phyloP scores from a whole-genome alignment of 2,113 vertebrate species.

The Rousettus leschenaultii region DNA sequence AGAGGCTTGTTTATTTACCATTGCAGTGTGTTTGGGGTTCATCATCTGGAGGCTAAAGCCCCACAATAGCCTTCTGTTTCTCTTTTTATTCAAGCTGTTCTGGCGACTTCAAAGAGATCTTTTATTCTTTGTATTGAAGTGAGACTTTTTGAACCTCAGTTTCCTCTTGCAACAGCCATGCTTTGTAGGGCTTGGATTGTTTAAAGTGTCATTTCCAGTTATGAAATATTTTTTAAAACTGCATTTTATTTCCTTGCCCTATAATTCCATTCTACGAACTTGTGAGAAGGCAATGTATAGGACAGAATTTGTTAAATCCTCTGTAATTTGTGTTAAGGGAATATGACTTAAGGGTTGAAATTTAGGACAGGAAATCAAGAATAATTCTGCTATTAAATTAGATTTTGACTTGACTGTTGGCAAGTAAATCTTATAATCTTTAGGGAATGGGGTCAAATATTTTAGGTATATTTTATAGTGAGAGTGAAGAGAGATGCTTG shows the following conservation, averaged over 20 bases:
- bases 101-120: slow-evolving; percentile 53
- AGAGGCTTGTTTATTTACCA: slow-evolving; percentile 58
- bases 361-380: neutral
- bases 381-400: neutral
- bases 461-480: slow-evolving; percentile 18
- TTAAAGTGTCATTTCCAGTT: slow-evolving; percentile 39
- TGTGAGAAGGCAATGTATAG: neutral
- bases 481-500: neutral
- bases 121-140: slow-evolving; percentile 66
- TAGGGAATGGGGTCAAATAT: neutral
- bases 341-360: neutral
- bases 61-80: slow-evolving; percentile 54
- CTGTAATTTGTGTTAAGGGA: neutral
- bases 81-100: slow-evolving; percentile 45
- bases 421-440: neutral
- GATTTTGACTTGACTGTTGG: neutral
- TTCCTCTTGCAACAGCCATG: slow-evolving; percentile 31
- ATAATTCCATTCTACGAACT: neutral
- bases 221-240: neutral
- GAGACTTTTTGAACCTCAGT: slow-evolving; percentile 37
- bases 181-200: slow-evolving; percentile 40
- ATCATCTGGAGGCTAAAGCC: slow-evolving; percentile 5
- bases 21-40: slow-evolving; percentile 21
- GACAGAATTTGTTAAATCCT: neutral
- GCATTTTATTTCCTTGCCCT: neutral